Evolutionary conservation across 1,140 invertebrate genomes (phyloP), one percentile per base, ranked within the genome.

Genomic region (Dinoponera quadriceps): DNA sequence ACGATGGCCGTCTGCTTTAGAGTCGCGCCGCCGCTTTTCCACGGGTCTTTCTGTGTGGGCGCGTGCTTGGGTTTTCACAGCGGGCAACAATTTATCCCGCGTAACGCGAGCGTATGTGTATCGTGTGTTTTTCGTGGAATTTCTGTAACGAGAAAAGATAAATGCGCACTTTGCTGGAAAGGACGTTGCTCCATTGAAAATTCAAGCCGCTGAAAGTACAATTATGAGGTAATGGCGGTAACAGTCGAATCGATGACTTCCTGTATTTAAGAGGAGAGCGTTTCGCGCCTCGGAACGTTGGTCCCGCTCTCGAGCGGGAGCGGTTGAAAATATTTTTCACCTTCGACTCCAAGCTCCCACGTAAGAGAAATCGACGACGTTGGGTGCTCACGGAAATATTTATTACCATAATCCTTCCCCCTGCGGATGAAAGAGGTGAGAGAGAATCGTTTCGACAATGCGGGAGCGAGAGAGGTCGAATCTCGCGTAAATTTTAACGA

Each of bases 251-350:
- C 38, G 51, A 80, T 54, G 11, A 20, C 18, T 22, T 54, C 48
- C 33, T 49, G 20, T 11, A 5, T 63, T 20, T 27, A 29, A 57
- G 20, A 54, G 38, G 27, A 20, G 18, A 20, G 18, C 27, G 44
- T 71, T 33, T 57, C 22, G 65, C 65, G 13, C 13, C 18, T 57
- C 22, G 63, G 48, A 80, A 48, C 51, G 51, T 57, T 71, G 25
- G 7, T 69, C 54, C 7, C 9, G 57, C 49, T 27, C 20, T 44
- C 18, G 13, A 22, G 44, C 14, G 29, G 27, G 62, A 78, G 57
- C 51, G 44, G n/a, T 71, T 80, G 57, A 44, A 71, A 80, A 71
- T 80, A 80, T 80, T 71, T 71, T 71, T 80, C 75, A 71, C 25
- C 22, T 38, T 57, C 25, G 38, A 71, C 75, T 59, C 33, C 18